These are phyloP conservation scores for Lerema accius DNA, from an alignment of 1,140 invertebrate genomes.

Conservation along the genomic window DNA sequence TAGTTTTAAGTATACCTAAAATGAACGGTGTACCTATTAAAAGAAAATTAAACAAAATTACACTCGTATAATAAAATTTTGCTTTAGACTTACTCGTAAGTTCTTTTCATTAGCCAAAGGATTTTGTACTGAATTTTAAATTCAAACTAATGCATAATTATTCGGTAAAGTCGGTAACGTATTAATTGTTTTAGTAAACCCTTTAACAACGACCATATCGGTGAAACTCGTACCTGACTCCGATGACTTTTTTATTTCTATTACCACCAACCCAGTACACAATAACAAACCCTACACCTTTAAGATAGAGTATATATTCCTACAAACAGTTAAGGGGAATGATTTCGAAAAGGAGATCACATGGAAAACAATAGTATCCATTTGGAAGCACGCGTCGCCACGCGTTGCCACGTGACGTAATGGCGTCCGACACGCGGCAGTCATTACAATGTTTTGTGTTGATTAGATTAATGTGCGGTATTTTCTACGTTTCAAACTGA, in stretches of 20 bases:
- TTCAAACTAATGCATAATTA: not conserved
- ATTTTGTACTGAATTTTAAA: no score
- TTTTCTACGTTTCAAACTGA: slow-evolving; percentile 41
- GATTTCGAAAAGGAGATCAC: slow-evolving; percentile 51
- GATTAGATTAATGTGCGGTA: slow-evolving; percentile 78
- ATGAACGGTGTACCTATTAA: no score
- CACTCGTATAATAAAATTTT: no score
- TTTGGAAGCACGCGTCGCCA: slow-evolving; percentile 62
- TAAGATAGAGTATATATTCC: not conserved
- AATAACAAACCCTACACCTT: not conserved
- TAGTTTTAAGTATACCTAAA: no score
- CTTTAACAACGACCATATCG: not conserved
- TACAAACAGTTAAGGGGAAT: not conserved
- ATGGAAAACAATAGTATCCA: slow-evolving; percentile 67
- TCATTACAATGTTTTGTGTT: slow-evolving; percentile 79
- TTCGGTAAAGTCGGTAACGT: no score
- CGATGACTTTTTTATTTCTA: not conserved
- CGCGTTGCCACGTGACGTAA: slow-evolving; percentile 56
- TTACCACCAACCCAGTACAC: not conserved
- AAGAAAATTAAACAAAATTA: no score
- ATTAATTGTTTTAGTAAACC: no score
- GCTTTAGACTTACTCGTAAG: no score
- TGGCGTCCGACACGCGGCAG: slow-evolving; percentile 59
- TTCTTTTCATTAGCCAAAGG: no score
- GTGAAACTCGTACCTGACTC: not conserved